Percentiles rank a stretch among this genome's conserved stretches.
phyloP scores from a whole-genome alignment of 2,797 vertebrate species.

The Poeciliopsis infans region DNA sequence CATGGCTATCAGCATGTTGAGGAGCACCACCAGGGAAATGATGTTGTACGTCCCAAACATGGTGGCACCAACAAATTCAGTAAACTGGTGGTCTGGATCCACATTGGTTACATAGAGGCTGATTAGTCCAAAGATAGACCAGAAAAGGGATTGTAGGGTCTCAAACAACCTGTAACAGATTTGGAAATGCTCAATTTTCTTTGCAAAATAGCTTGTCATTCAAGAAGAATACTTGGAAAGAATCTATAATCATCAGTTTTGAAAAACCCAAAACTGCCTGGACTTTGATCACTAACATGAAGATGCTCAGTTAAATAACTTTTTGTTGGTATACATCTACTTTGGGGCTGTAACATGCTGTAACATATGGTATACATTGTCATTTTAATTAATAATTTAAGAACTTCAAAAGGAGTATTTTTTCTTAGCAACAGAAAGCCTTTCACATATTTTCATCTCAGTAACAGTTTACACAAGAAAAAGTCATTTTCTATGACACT shows the following conservation, averaged over 20 bases:
- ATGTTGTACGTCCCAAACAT: conserved; percentile 99
- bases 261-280: background rate
- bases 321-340: background rate
- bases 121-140: conserved; percentile 99
- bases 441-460: conserved; percentile 24
- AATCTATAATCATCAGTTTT: background rate
- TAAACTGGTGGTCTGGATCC: conserved; percentile 92
- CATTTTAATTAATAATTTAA: background rate
- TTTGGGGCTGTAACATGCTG: background rate
- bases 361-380: background rate
- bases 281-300: background rate
- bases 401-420: background rate
- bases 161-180: conserved; percentile 90
- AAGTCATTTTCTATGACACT: background rate
- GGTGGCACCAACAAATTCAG: conserved; percentile 96
- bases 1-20: conserved; percentile 99
- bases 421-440: conserved; percentile 21
- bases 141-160: conserved; percentile 97
- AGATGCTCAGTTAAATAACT: background rate
- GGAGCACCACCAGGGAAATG: conserved; percentile 96
- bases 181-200: background rate
- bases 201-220: background rate
- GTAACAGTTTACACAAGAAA: background rate
- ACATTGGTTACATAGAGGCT: conserved; percentile 97
- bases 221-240: background rate